phyloP scores from a whole-genome alignment of 2,888 invertebrate species.

The Andrena fulva region DNA sequence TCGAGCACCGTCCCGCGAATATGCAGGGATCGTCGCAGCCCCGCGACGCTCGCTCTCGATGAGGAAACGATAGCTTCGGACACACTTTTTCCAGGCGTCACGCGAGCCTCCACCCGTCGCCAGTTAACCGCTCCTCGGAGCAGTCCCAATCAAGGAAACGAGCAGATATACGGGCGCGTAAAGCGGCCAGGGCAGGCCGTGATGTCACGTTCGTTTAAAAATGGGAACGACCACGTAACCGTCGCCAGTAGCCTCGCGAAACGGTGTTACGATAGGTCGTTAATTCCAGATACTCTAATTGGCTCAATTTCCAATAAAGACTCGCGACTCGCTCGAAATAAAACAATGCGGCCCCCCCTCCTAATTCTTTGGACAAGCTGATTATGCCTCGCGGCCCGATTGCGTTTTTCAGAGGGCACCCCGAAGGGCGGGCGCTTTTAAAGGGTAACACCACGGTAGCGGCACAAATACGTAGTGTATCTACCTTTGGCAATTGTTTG shows the following conservation, averaged over 20 bases:
- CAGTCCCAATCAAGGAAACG: slow-evolving; percentile 23
- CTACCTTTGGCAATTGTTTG: no score
- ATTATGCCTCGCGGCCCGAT: slow-evolving; percentile 8
- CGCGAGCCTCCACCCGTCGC: slow-evolving; percentile 8
- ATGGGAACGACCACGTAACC: slow-evolving; percentile 27
- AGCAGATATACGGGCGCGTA: slow-evolving; percentile 37
- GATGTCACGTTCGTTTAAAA: slow-evolving; percentile 57
- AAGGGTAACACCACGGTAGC: no score
- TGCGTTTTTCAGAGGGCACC: neutral
- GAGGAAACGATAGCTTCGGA: neutral
- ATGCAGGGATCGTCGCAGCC: no score
- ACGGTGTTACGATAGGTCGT: slow-evolving; percentile 69
- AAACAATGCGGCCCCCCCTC: slow-evolving; percentile 53
- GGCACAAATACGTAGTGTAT: no score
- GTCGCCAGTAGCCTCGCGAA: slow-evolving; percentile 38
- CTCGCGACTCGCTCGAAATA: slow-evolving; percentile 58
- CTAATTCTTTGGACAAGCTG: neutral
- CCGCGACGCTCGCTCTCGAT: no score
- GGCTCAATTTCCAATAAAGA: slow-evolving; percentile 69
- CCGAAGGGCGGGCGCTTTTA: neutral
- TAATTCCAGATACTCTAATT: slow-evolving; percentile 67
- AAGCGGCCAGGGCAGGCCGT: slow-evolving; percentile 32
- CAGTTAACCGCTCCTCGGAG: slow-evolving; percentile 9
- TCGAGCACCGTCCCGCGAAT: no score
- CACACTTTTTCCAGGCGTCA: slow-evolving; percentile 21